Base-by-base conservation (phyloP, 2,888 invertebrate species). In the Papilio elwesi region DNA sequence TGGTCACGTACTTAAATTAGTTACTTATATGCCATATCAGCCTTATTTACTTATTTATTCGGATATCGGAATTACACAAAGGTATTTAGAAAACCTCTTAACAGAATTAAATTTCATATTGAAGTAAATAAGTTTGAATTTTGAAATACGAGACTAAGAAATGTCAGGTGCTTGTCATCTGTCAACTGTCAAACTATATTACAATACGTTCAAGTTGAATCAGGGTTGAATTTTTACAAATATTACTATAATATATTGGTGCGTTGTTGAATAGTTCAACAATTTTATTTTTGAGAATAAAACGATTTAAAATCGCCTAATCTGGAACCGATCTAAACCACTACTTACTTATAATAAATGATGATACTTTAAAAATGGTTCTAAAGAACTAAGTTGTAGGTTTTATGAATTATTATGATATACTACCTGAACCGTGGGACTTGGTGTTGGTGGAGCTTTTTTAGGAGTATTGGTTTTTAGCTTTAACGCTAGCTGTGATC, bases 401-500 rank as follows among this genome's bases (percentile, higher is more conserved):
- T 59, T 59, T 38, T 36, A 12, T 8, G 13, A 57, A 57, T 57
- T 10, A 13, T 36, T 10, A 49, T 1, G 6, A 36, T 51, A 74
- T 26, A 26, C 26, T 84, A 94, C 94, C 90, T 94, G 94, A 16
- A 92, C 89, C 48, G 93, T 91, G 69, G 94, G 94, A 82, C 92
- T 94, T 43, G 92, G 92, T 15, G 90, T 88, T 51, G 89, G 88
- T 64, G 83, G 86, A 71, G 83, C 82, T 80, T 94, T 94, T 80
- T 94, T 94, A 38, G 95, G 94, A 79, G 94, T 93, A 78, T 95
- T 94, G 76, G 94, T 93, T 89, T 95, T 95, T 75, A 96, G 89
- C 89, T 96, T 96, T 79, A 96, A 90, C 70, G 96, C 96, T 79
- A 96, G 90, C 85, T 96, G 96, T 70, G 96, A 96, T 79, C 97